Evolutionary conservation across 2,888 invertebrate genomes (phyloP).

Genomic region (Hirtodrosophila cameraria): DNA sequence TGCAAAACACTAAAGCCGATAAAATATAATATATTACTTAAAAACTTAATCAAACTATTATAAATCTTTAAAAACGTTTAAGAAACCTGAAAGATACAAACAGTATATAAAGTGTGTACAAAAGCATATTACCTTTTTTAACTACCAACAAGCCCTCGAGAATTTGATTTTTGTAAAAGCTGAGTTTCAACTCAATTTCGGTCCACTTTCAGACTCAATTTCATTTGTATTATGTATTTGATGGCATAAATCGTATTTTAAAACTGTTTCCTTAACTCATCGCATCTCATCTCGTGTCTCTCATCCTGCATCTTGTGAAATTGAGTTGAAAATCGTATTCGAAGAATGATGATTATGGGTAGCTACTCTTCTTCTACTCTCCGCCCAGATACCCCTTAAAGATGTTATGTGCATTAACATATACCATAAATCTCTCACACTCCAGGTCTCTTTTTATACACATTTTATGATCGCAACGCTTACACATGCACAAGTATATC

Average conservation of each 20-base stretch:
- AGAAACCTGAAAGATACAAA: too few relatives aligned
- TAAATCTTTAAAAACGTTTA: too few relatives aligned
- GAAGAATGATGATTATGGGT: too few relatives aligned
- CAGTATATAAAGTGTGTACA: too few relatives aligned
- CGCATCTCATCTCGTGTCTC: slow-evolving; percentile 5
- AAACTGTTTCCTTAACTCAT: slow-evolving; percentile 38
- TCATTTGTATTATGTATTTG: slow-evolving; percentile 42
- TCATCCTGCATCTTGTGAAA: slow-evolving; percentile 6
- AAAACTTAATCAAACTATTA: too few relatives aligned
- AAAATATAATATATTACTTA: too few relatives aligned
- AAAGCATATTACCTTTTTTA: too few relatives aligned
- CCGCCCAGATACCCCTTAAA: background rate
- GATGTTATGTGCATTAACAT: slow-evolving; percentile 39
- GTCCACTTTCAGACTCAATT: too few relatives aligned
- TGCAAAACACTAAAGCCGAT: too few relatives aligned
- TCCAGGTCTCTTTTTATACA: slow-evolving; percentile 32
- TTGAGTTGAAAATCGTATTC: slow-evolving; percentile 24
- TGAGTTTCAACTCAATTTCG: slow-evolving; percentile 24
- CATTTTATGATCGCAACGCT: slow-evolving; percentile 50
- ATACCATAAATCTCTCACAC: slow-evolving; percentile 51
- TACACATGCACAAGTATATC: slow-evolving; percentile 21
- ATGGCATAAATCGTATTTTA: slow-evolving; percentile 54
- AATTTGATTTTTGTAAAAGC: too few relatives aligned
- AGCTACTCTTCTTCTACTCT: too few relatives aligned
- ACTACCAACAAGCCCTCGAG: too few relatives aligned